Evolutionary conservation across 2,888 invertebrate genomes (phyloP), one percentile per base, ranked within the genome.

Genomic region (Aethes cnicana): DNA sequence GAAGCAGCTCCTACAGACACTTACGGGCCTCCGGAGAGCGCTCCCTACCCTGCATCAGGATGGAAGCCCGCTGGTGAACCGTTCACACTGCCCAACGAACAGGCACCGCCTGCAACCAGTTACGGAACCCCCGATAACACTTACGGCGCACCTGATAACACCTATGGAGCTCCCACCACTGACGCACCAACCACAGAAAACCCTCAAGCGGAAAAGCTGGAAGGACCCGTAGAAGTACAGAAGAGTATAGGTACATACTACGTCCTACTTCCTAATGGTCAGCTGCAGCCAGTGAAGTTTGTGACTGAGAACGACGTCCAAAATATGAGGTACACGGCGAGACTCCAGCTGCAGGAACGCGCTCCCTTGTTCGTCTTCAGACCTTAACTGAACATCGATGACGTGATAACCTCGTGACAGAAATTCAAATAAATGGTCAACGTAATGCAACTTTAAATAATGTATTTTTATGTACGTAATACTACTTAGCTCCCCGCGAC

Each of bases 271-370:
- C 93, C 93, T 0, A 91, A 90, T 57, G 93, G 93, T 3, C 84
- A 91, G 54, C 75, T 93, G 21, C 93, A 93, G 66, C 91, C 88
- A 54, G 91, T 93, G 18, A 84, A 87, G 54, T 92, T 92, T 64
- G 77, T 89, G 53, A 91, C 92, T 0, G 81, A 83, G 54, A 84
- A 80, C 58, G 86, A 86, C 42, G 59, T 82, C 1, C 81, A 72
- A 80, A 92, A 92, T 26, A 92, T 93, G 93, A 92, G 89, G 50
- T 92, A 91, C 55, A 87, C 90, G 0, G 92, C 93, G 0, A 86
- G 89, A 46, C 81, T 93, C 41, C 91, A 91, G 55, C 86, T 92
- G 12, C 86, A 74, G 4, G 77, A 84, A 3, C 79, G 80, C 0
- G 81, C 82, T 0, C 85, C 86, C 0, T 55, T 88, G 3, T 64